Evolutionary conservation across 2,797 vertebrate genomes (phyloP).

Genomic region (Euphonia xanthogaster): DNA sequence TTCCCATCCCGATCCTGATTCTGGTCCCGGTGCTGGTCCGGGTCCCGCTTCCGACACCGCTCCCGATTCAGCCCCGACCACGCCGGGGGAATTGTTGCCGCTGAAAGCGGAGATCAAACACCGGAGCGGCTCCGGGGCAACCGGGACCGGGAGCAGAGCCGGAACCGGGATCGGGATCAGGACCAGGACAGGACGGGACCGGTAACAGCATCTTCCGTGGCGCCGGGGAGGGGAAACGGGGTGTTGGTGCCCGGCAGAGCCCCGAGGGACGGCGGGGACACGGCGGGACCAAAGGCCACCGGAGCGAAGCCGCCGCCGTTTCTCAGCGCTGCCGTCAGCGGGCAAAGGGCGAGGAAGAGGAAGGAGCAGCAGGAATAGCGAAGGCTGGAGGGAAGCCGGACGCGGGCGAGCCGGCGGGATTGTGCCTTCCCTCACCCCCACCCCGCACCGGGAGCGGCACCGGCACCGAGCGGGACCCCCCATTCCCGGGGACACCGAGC

Average conservation of each 20-base stretch:
- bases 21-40: background rate
- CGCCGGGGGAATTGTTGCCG: fast-evolving
- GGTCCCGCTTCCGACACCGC: background rate
- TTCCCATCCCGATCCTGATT: background rate
- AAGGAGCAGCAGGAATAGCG: background rate
- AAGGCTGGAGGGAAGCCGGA: background rate
- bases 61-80: background rate
- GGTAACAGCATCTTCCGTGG: background rate
- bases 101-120: background rate
- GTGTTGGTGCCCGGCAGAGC: background rate
- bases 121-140: background rate
- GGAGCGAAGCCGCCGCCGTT: background rate
- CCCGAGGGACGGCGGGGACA: background rate
- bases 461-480: background rate
- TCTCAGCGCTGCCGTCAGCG: background rate
- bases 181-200: too few relatives aligned
- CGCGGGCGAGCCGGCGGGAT: background rate
- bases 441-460: background rate
- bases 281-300: background rate
- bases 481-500: fast-evolving
- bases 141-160: background rate
- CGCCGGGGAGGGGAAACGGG: too few relatives aligned
- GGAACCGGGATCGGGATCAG: background rate
- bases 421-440: background rate
- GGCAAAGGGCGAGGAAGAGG: background rate